A percentile compares a stretch with the other conserved stretches of the same genome.
These are phyloP conservation scores for Andricus quercusramuli DNA, from an alignment of 2,888 invertebrate species.

Conservation along the genomic window DNA sequence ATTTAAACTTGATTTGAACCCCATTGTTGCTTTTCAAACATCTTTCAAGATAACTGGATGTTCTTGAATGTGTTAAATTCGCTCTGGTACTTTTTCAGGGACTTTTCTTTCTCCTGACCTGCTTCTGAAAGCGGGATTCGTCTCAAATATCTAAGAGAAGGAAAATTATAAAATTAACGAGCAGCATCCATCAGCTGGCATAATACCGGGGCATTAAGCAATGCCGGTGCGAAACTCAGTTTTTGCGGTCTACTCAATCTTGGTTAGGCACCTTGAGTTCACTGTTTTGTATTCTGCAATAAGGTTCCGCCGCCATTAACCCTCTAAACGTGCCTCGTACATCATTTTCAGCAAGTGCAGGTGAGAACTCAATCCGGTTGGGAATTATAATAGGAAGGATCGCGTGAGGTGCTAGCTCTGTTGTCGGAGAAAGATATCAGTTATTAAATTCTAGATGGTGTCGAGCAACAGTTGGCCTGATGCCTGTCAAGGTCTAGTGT, in stretches of 20 bases:
- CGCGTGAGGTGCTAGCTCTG: background rate
- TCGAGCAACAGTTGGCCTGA: conserved; percentile 8
- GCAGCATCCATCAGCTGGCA: background rate
- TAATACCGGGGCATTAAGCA: conserved; percentile 15
- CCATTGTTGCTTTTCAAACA: too few species aligned
- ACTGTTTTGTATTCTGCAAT: conserved; percentile 37
- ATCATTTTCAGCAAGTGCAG: conserved; percentile 38
- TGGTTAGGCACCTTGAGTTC: conserved; percentile 33
- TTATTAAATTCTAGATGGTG: conserved; percentile 22
- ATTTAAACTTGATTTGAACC: too few species aligned
- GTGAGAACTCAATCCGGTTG: conserved; percentile 35
- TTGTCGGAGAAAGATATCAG: conserved; percentile 15
- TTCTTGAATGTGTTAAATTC: too few species aligned
- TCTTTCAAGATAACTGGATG: too few species aligned
- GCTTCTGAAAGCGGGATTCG: background rate
- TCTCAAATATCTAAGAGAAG: background rate
- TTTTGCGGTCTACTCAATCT: conserved; percentile 39
- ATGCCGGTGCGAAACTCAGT: background rate
- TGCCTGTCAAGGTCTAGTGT: background rate
- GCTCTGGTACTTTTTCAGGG: background rate
- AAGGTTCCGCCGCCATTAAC: conserved; percentile 37
- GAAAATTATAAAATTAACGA: conserved; percentile 16
- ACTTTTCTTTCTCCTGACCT: background rate
- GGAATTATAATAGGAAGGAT: conserved; percentile 16
- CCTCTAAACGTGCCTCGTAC: conserved; percentile 33